These are phyloP conservation scores for Drosophila erecta DNA, from an alignment of 1,140 invertebrate species.

Conservation along the genomic window DNA sequence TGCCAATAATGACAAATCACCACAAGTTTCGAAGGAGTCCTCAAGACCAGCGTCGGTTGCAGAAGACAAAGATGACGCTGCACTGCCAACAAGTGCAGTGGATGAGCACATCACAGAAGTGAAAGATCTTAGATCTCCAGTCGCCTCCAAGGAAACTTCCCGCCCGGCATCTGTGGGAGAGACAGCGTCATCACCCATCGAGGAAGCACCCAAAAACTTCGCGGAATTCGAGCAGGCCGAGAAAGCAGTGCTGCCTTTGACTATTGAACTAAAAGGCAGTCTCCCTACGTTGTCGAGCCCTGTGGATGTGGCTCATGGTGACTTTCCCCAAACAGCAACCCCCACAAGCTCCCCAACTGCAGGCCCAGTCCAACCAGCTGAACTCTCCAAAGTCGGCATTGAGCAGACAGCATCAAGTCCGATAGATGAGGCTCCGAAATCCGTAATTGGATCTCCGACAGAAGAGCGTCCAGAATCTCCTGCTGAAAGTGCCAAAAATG, in stretches of 20 bases:
- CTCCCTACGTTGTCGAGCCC: slow-evolving; percentile 30
- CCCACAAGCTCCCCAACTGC: slow-evolving; percentile 23
- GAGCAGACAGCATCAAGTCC: slow-evolving; percentile 33
- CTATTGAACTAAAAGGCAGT: background rate
- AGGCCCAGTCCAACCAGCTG: slow-evolving; percentile 6
- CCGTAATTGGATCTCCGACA: background rate
- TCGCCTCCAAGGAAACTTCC: slow-evolving; percentile 33
- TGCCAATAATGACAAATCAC: slow-evolving; percentile 14
- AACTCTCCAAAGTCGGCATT: slow-evolving; percentile 12
- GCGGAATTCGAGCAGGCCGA: background rate
- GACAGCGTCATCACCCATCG: slow-evolving; percentile 21
- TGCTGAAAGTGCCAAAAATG: slow-evolving; percentile 37
- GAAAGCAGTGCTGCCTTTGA: background rate
- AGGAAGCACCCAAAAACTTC: slow-evolving; percentile 21
- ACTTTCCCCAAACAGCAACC: slow-evolving; percentile 25
- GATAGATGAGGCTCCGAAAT: slow-evolving; percentile 32
- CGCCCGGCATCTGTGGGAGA: slow-evolving; percentile 21
- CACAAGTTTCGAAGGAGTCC: slow-evolving; percentile 14
- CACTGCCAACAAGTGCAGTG: background rate
- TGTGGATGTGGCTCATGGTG: slow-evolving; percentile 36
- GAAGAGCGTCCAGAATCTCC: slow-evolving; percentile 34
- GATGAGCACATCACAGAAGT: slow-evolving; percentile 8
- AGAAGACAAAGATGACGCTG: background rate
- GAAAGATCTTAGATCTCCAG: slow-evolving; percentile 19
- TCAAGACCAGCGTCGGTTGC: slow-evolving; percentile 24